Conservation (phyloP, 2,888 invertebrate species). For the Ectemnius cavifrons region DNA sequence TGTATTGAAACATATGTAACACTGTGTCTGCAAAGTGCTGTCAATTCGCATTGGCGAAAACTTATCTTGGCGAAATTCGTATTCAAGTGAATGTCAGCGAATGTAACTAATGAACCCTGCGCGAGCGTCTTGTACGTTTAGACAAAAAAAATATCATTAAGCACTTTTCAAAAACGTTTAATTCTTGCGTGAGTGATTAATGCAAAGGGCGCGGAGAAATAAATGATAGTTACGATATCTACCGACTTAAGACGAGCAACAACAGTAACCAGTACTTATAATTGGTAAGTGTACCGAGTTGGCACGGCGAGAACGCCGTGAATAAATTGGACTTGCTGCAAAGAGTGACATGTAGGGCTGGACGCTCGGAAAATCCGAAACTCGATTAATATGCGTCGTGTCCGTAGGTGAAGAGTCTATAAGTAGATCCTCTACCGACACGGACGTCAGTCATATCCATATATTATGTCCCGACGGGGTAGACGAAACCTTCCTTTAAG, state of each 20-base stretch:
- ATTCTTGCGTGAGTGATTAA: too few relatives aligned
- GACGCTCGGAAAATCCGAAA: constrained; percentile 70
- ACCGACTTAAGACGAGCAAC: constrained; percentile 36
- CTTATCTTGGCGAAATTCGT: too few relatives aligned
- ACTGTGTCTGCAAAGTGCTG: too few relatives aligned
- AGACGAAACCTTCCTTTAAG: constrained; percentile 62
- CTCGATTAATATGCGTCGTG: constrained; percentile 76
- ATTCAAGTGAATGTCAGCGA: too few relatives aligned
- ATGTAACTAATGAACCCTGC: too few relatives aligned
- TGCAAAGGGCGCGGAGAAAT: neutral
- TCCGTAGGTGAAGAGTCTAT: constrained; percentile 74
- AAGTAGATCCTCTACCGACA: constrained; percentile 71
- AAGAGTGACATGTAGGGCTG: constrained; percentile 48
- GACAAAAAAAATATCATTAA: too few relatives aligned
- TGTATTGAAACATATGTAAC: too few relatives aligned
- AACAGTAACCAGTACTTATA: constrained; percentile 52
- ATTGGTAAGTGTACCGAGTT: constrained; percentile 43
- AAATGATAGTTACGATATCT: constrained; percentile 26
- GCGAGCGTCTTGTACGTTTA: too few relatives aligned
- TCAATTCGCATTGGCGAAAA: too few relatives aligned
- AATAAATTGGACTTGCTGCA: constrained; percentile 58
- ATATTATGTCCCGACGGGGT: constrained; percentile 67
- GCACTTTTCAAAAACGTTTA: too few relatives aligned
- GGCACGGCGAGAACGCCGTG: constrained; percentile 49
- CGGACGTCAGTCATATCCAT: constrained; percentile 74